Base-by-base conservation (phyloP, 2,113 vertebrate genomes). In the Dipodomys ordii region DNA sequence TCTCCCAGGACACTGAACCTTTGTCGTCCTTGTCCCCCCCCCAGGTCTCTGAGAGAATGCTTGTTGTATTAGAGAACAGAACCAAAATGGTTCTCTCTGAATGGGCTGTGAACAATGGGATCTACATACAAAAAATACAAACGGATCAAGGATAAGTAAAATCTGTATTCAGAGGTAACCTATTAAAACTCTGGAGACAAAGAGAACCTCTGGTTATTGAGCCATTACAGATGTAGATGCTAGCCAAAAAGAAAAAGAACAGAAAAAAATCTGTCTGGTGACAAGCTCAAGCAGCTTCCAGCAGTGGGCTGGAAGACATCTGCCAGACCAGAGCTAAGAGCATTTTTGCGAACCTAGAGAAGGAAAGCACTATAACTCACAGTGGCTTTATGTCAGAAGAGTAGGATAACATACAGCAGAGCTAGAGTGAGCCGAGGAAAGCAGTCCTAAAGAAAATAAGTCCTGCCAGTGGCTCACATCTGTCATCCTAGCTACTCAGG, bases 141-240 rank as follows among this genome's bases (percentile, higher is more conserved):
- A 88, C 67, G 84, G 81, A 92, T 28, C 39, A 87, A 91, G 73
- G 53, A 68, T 92, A 39, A 90, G 78, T 77, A 46, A 89, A 92
- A 64, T 82, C 68, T 87, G 1, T 30, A 73, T 81, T 91, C 87
- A 65, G 22, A 87, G 65, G 60, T 78, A 78, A 81, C 39, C 28
- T 78, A 28, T 90, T 49, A 83, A 71, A 65, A 83, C 23, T 74
- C 30, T 10, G 57, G 69, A 91, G 32, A 90, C 57, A 1, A 65
- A n/a, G 10, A 9, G 3, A 84, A 35, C 49, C 88, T 64, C 2
- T 64, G n/a, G 28, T 39, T 49, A 32, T 91, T 53, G 44, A 81
- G 79, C 65, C 49, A 80, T 53, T 67, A 65, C 6, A 83, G 39
- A 64, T 23, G 53, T 13, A 64, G 62, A 28, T 74, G 57, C 39